Base-by-base conservation (phyloP, 2,113 vertebrate genomes). In the Nettapus auritus region DNA sequence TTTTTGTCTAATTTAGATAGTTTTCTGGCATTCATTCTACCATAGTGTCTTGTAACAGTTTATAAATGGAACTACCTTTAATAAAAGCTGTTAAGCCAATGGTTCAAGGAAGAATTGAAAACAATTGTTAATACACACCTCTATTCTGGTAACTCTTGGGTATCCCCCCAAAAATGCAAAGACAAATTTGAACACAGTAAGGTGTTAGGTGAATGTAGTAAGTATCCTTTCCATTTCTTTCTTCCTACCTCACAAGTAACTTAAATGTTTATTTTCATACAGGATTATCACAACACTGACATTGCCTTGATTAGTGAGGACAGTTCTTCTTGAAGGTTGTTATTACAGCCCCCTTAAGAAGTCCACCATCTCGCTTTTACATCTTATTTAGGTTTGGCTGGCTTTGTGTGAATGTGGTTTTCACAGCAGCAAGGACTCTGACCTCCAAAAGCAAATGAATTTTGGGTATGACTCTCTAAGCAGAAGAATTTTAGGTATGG, bases 11-110 rank as follows among this genome's bases (percentile, higher is more conserved):
- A 84, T 93, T 84, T 83, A 83, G 74, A 40, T 80, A 26, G 34
- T 63, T 94, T 94, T 92, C 53, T 97, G 88, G 60, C 73, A 75
- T 89, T 84, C 76, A 78, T 94, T 90, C 68, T 88, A 70, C 40
- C 29, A 31, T 4, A 68, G 9, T 63, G 18, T 84, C 88, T 90
- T 93, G 42, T 73, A 75, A 26, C 36, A 60, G 14, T 48, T 80
- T 83, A 52, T 88, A 95, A 86, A 86, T 81, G 20, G 46, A 88
- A 52, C 67, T 88, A 33, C 67, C 31, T 90, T 86, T 78, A 75
- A 76, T 69, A 60, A 40, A 77, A 71, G 8, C 28, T 46, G 11
- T 81, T 89, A 82, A 75, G 53, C 64, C 15, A 75, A 52, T 38
- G 9, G 25, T 64, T 68, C 60, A 31, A 85, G 44, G 33, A 94